A percentile compares a stretch with the other conserved stretches of the same genome.
Evolutionary conservation across 2,113 vertebrate species (phyloP).

Genomic region (Vimba vimba): DNA sequence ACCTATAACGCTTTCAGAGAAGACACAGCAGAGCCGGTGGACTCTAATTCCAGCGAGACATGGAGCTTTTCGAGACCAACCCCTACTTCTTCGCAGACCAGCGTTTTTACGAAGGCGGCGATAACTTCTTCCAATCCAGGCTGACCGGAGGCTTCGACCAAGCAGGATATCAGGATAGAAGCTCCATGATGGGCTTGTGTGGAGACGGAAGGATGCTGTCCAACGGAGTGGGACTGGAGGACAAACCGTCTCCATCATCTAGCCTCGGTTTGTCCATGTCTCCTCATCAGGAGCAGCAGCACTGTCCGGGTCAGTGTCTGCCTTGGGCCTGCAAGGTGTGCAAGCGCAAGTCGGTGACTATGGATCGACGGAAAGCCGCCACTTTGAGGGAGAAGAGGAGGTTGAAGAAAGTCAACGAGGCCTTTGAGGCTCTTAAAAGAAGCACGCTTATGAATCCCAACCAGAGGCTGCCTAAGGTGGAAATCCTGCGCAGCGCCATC

Average conservation of each 20-base stretch:
- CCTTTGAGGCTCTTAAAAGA: conserved; percentile 95
- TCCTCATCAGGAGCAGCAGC: conserved; percentile 81
- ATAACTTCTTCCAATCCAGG: conserved; percentile 87
- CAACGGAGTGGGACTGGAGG: conserved; percentile 77
- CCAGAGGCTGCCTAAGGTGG: conserved; percentile 97
- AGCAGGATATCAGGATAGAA: conserved; percentile 82
- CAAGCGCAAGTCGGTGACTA: conserved; percentile 92
- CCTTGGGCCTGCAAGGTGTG: conserved; percentile 97
- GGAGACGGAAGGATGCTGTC: conserved; percentile 74
- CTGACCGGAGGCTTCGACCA: conserved; percentile 84
- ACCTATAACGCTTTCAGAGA: conserved; percentile 49
- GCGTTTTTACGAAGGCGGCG: conserved; percentile 91
- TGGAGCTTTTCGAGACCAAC: conserved; percentile 99
- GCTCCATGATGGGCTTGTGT: conserved; percentile 82
- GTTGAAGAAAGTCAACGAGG: conserved; percentile 98
- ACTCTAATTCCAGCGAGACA: conserved; percentile 65
- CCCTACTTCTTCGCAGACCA: conserved; percentile 96
- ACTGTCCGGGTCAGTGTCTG: conserved; percentile 93
- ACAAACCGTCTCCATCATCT: conserved; percentile 83
- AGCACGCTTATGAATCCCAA: conserved; percentile 98
- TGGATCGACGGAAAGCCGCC: conserved; percentile 91
- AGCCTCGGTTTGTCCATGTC: conserved; percentile 67
- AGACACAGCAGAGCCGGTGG: conserved; percentile 56
- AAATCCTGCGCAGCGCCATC: conserved; percentile 97
- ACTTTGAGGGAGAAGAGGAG: conserved; percentile 93